These are phyloP conservation scores for Carapus acus DNA, from an alignment of 2,797 vertebrate genomes.

Conservation along the genomic window DNA sequence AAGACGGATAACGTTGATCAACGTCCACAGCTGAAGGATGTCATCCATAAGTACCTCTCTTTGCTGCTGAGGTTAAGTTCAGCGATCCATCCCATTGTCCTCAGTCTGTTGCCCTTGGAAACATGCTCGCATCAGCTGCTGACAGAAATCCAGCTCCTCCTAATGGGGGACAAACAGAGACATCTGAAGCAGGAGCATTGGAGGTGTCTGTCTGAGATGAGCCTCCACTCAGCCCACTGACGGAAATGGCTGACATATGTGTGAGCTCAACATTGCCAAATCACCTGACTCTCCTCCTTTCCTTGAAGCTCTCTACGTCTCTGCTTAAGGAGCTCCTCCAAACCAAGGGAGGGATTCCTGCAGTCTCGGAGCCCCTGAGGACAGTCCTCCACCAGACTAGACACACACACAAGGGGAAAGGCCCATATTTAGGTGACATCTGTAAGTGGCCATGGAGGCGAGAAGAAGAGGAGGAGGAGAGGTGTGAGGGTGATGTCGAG, in stretches of 20 bases:
- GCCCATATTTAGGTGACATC: background rate
- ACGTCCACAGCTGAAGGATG: no score
- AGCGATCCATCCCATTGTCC: slow-evolving; percentile 82
- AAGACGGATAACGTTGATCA: no score
- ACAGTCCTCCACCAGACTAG: slow-evolving; percentile 81
- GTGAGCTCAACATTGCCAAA: no score
- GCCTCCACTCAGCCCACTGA: background rate
- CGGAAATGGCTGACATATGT: no score
- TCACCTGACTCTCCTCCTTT: slow-evolving; percentile 80
- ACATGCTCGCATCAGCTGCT: slow-evolving; percentile 72
- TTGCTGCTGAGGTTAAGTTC: slow-evolving; percentile 50
- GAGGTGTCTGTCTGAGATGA: slow-evolving; percentile 1
- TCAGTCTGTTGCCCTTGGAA: slow-evolving; percentile 71
- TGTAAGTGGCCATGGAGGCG: background rate
- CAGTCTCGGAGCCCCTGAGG: slow-evolving; percentile 73
- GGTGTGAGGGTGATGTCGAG: no score
- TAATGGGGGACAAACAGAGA: slow-evolving; percentile 50
- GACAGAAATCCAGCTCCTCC: slow-evolving; percentile 88
- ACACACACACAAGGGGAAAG: slow-evolving; percentile 6
- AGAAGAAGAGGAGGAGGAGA: no score
- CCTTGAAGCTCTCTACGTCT: slow-evolving; percentile 72
- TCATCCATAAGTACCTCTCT: no score
- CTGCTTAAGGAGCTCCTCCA: slow-evolving; percentile 80
- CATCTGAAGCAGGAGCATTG: no score
- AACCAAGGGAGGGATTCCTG: slow-evolving; percentile 70